Base-by-base conservation (phyloP, 2,888 invertebrate genomes). In the Orthosia incerta region DNA sequence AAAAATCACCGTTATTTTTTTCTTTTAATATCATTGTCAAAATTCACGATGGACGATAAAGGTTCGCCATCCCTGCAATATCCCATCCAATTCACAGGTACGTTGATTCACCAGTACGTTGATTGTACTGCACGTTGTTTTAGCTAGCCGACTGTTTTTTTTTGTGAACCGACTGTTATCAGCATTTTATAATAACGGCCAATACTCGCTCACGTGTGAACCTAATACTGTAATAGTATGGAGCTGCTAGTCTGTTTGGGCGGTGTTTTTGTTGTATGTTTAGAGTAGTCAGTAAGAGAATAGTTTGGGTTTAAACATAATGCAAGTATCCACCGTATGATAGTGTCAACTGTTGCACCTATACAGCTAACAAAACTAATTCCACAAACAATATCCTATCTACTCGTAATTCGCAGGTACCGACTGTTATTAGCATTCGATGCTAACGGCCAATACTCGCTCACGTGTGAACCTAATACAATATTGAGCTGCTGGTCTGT, bases 211-310 rank as follows among this genome's bases (percentile, higher is more conserved):
- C 56, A 72, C 39, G 51, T 56, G 60, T 48, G 63, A 70, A 50
- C 45, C n/a, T 64, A 50, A 60, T 13, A 31, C 68, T n/a, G n/a
- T n/a, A n/a, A n/a, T n/a, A 61, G 46, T 63, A 76, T 59, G 59
- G 48, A 26, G 45, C 50, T 64, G 31, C 45, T 51, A 15, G n/a
- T 23, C 4, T 23, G 15, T 61, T 45, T n/a, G 3, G 1, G 15
- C 3, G 7, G 4, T 48, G 53, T 55, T n/a, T n/a, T 48, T 63
- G n/a, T 56, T 53, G 26, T 53, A 23, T n/a, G n/a, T 66, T 51
- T 26, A n/a, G n/a, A n/a, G n/a, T n/a, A n/a, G n/a, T n/a, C n/a
- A n/a, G n/a, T n/a, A n/a, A n/a, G n/a, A n/a, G n/a, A n/a, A n/a
- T n/a, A n/a, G n/a, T n/a, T n/a, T n/a, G n/a, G n/a, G n/a, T n/a